phyloP scores from a whole-genome alignment of 1,140 invertebrate species.

The Drosophila sp. region DNA sequence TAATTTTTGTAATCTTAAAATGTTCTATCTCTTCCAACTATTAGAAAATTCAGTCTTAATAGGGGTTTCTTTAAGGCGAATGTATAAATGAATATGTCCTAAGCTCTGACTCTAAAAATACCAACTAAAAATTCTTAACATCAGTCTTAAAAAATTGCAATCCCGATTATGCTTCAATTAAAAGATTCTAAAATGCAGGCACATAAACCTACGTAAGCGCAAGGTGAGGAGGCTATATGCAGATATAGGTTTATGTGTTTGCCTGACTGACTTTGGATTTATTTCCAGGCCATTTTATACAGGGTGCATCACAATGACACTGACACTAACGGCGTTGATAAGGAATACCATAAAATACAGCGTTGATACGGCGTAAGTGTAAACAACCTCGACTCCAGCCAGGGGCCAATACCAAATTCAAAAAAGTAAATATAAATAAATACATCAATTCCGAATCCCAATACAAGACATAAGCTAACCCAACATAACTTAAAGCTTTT shows the following conservation, averaged over 20 bases:
- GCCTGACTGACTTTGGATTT: not conserved
- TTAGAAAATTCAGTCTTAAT: no score
- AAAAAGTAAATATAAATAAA: not conserved
- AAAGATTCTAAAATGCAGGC: no score
- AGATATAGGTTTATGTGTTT: slow-evolving; percentile 8
- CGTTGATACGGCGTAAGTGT: slow-evolving; percentile 56
- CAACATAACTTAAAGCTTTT: slow-evolving; percentile 26
- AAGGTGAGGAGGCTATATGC: not conserved
- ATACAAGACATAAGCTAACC: slow-evolving; percentile 2
- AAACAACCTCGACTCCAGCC: slow-evolving; percentile 64
- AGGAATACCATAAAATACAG: slow-evolving; percentile 59
- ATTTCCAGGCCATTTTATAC: slow-evolving; percentile 65
- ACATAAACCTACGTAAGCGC: not conserved
- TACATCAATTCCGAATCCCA: not conserved
- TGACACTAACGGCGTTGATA: slow-evolving; percentile 58
- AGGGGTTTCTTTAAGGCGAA: no score
- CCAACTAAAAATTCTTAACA: no score
- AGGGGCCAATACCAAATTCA: slow-evolving; percentile 28
- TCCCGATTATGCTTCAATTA: no score
- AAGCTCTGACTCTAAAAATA: no score
- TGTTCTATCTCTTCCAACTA: no score
- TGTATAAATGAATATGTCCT: no score
- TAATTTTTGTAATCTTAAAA: no score
- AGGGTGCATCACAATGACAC: slow-evolving; percentile 67
- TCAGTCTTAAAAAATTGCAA: no score